Evolutionary conservation across 2,888 invertebrate genomes (phyloP), one percentile per base, ranked within the genome.

Genomic region (Vanessa cardui): DNA sequence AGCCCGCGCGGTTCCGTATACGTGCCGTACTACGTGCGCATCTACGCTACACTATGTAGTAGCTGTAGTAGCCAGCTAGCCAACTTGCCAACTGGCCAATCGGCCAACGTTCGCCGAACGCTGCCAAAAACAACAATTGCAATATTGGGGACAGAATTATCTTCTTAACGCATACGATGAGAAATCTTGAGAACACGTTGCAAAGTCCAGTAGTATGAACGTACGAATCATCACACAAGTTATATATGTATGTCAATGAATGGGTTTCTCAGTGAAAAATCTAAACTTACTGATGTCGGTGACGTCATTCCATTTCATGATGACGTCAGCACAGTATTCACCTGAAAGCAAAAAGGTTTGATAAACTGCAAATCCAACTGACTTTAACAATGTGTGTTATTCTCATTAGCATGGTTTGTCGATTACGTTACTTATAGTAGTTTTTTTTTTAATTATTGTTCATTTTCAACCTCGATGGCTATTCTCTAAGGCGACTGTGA

Each of bases 251-350:
- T 6, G 26, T 5, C 26, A 26, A 26, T 26, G 6, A n/a, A 49
- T 20, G 3, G 9, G 39, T 18, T 33, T 33, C 33, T 58, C 15
- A n/a, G 2, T 18, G 18, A 16, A 46, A 31, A n/a, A 50, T 44
- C 12, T n/a, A 6, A 64, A 90, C 92, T 92, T 74, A 92, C 92
- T 90, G 81, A 91, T 89, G 81, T 92, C 91, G 66, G 92, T 91
- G 80, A 89, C 88, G 83, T 92, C 90, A 85, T 90, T 90, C 92
- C 92, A 92, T 87, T 92, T 92, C 92, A 92, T 92, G 80, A 90
- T 88, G 83, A 91, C 91, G 90, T 92, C 92, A 62, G 89, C 85
- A 80, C 88, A 89, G 78, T 86, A 87, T 76, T 91, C 92, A 83
- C 90, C 92, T 92, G 89, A 47, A 89, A 91, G 68, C 77, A 79